Evolutionary conservation across 2,113 vertebrate genomes (phyloP), one percentile per base, ranked within the genome.

Genomic region (Eleginops maclovinus): DNA sequence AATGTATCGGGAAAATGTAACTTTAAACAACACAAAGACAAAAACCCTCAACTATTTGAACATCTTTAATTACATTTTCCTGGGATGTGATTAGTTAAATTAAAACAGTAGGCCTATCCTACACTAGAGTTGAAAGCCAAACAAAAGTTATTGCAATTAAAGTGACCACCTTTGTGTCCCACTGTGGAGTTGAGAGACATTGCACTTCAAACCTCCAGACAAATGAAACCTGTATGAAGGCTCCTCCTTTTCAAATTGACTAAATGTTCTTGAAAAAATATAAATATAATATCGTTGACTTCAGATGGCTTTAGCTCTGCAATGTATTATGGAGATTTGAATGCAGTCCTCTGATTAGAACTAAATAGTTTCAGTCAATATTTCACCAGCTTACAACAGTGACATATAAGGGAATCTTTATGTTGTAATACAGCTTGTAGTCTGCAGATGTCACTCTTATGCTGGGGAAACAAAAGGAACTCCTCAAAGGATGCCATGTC

Each of bases 401-500:
- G 14, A 59, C 13, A 53, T 28, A 28, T 19, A 12, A 17, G 2
- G 3, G 7, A 28, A 28, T 0, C 5, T 19, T 47, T 22, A 69
- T 36, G 69, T 24, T 91, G 90, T 80, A 79, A 81, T 68, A 56
- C 77, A 76, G 69, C 56, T n/a, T 54, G 26, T 69, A 51, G 47
- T 90, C 92, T 92, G 83, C 76, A 92, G 92, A 89, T 90, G 92
- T 90, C 92, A 85, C 92, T 82, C 75, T 79, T 64, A 73, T 62
- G 67, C 88, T 68, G 70, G 36, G 49, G 22, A 86, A 79, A 11
- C 43, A 4, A 24, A 16, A 14, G 13, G 51, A 28, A 59, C 44
- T 49, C 77, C 36, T 40, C 59, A 46, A 50, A 61, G 4, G 1
- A 65, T 46, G n/a, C 65, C 64, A 8, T 31, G 58, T 70, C 47